These are phyloP conservation scores for Hymenochirus boettgeri DNA, from an alignment of 2,113 vertebrate species.

Conservation along the genomic window DNA sequence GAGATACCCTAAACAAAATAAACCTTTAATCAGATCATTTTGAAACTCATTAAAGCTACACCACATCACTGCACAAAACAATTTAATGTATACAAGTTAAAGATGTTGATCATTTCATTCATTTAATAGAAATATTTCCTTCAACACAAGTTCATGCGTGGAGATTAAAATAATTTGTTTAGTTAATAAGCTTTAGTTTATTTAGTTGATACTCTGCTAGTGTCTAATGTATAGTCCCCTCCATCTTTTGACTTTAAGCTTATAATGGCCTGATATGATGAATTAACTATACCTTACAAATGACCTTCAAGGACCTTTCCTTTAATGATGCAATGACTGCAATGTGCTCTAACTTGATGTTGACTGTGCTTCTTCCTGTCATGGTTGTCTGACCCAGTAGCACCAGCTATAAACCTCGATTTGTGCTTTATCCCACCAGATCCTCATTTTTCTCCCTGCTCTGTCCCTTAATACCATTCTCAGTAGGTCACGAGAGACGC, in stretches of 20 bases:
- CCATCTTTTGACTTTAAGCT: not conserved
- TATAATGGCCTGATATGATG: constrained; percentile 12
- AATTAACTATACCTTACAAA: constrained; percentile 6
- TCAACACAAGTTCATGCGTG: constrained; percentile 13
- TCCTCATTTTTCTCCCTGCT: not conserved
- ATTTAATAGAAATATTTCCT: constrained; percentile 28
- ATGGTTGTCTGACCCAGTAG: not conserved
- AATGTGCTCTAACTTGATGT: not conserved
- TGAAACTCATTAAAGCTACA: constrained; percentile 23
- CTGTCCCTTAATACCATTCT: not conserved
- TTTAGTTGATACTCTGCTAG: not conserved
- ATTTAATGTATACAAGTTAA: constrained; percentile 28
- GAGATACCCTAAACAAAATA: too few species aligned
- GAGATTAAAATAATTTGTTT: constrained; percentile 20
- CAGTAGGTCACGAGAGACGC: not conserved
- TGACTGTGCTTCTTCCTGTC: not conserved
- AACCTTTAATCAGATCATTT: not conserved
- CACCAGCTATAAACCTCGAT: not conserved
- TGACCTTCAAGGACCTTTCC: not conserved
- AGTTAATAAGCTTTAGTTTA: constrained; percentile 11
- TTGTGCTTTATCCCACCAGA: not conserved
- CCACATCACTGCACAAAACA: constrained; percentile 12
- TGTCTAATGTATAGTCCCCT: not conserved
- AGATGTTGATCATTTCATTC: constrained; percentile 27
- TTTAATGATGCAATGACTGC: not conserved